These are phyloP conservation scores for Oikopleura dioica DNA, from an alignment of 23 tunicate species.

Conservation along the genomic window DNA sequence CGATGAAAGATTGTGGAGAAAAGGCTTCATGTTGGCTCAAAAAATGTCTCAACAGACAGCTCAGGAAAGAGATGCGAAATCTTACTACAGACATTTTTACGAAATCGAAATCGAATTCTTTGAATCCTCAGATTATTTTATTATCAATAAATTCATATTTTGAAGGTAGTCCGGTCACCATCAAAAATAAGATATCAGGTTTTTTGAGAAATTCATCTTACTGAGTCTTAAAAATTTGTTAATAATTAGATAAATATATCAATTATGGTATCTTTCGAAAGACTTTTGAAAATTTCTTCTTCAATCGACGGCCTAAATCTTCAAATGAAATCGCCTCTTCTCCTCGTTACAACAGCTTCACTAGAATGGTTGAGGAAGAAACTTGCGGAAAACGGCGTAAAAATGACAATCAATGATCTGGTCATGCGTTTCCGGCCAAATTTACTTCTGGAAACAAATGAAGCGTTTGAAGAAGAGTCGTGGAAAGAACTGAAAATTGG, in stretches of 20 bases:
- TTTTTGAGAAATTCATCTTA: too few species aligned
- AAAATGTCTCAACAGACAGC: neutral
- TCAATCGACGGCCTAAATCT: neutral
- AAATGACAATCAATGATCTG: neutral
- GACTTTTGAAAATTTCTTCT: neutral
- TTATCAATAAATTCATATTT: too few species aligned
- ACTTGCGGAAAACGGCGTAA: neutral
- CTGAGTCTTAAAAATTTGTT: too few species aligned
- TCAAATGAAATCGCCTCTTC: conserved; percentile 3
- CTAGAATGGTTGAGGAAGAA: neutral
- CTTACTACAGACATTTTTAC: too few species aligned
- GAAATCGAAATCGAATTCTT: too few species aligned
- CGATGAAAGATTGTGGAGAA: neutral
- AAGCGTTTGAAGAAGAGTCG: neutral
- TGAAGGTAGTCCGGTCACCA: too few species aligned
- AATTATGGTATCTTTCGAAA: too few species aligned
- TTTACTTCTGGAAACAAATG: neutral
- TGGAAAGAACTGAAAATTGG: neutral
- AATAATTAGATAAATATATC: too few species aligned
- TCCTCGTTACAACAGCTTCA: neutral
- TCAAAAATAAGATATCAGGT: too few species aligned
- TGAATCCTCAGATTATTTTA: too few species aligned
- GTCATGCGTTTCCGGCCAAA: neutral
- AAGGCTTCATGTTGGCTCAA: neutral
- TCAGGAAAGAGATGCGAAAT: too few species aligned